Evolutionary conservation across 1,140 invertebrate species (phyloP).

Genomic region (Meloidogyne exigua): DNA sequence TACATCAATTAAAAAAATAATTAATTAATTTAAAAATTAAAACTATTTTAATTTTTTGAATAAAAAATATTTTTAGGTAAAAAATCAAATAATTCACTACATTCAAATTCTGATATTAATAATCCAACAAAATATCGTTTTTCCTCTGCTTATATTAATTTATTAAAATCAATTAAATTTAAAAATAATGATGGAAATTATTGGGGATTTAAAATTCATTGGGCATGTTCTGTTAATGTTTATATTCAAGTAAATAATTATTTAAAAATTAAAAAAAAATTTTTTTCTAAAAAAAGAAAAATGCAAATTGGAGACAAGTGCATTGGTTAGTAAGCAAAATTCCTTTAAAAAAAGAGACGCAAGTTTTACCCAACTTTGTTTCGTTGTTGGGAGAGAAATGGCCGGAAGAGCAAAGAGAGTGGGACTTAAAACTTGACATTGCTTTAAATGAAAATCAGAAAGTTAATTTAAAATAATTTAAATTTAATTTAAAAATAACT

Average conservation of each 20-base stretch:
- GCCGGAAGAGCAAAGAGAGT: constrained; percentile 45
- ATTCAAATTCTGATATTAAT: constrained; percentile 56
- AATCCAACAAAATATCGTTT: constrained; percentile 69
- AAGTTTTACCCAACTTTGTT: constrained; percentile 29
- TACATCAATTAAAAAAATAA: background rate
- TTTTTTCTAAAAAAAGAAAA: constrained; percentile 15
- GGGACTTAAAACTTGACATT: constrained; percentile 42
- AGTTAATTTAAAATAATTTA: background rate
- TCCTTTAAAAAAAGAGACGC: constrained; percentile 26
- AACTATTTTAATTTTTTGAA: background rate
- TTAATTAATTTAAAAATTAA: no score
- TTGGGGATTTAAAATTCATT: constrained; percentile 63
- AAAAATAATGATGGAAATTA: constrained; percentile 44
- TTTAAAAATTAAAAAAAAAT: background rate
- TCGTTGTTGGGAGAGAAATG: constrained; percentile 37
- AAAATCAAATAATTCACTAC: constrained; percentile 38
- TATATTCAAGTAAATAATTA: constrained; percentile 67
- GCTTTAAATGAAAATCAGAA: background rate
- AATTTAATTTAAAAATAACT: no score
- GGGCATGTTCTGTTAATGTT: constrained; percentile 67
- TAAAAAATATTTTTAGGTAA: background rate
- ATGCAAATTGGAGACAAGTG: constrained; percentile 60
- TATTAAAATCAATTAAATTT: constrained; percentile 50
- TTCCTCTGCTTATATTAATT: constrained; percentile 66
- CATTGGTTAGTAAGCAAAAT: constrained; percentile 61